phyloP scores from a whole-genome alignment of 2,113 vertebrate species.

The Paramisgurnus dabryanus region DNA sequence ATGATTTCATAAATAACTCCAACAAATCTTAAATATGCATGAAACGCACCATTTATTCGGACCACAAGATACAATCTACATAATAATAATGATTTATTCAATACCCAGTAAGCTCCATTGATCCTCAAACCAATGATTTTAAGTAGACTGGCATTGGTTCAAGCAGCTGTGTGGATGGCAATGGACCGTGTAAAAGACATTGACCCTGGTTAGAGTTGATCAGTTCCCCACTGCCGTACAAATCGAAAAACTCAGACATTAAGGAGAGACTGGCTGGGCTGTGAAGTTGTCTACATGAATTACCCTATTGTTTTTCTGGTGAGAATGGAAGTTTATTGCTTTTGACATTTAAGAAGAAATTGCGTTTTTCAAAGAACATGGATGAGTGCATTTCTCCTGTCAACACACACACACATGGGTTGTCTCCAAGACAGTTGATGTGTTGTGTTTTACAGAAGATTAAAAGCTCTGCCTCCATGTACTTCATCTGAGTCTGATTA shows the following conservation, averaged over 20 bases:
- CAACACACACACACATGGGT: slow-evolving; percentile 7
- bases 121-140: slow-evolving; percentile 45
- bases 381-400: neutral
- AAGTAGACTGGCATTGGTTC: slow-evolving; percentile 34
- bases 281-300: slow-evolving; percentile 6
- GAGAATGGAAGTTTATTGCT: slow-evolving; percentile 16
- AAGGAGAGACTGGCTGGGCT: neutral
- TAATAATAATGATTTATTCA: slow-evolving; percentile 14
- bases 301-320: slow-evolving; percentile 11
- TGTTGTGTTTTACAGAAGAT: neutral
- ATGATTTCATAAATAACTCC: too few species aligned
- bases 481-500: slow-evolving; percentile 33
- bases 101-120: slow-evolving; percentile 44
- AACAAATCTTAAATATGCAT: neutral
- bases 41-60: neutral
- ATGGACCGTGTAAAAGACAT: slow-evolving; percentile 35
- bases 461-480: slow-evolving; percentile 29
- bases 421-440: neutral
- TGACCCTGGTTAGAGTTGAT: slow-evolving; percentile 36
- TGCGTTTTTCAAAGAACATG: neutral
- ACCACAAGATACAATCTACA: slow-evolving; percentile 12
- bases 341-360: slow-evolving; percentile 25
- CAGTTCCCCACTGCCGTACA: slow-evolving; percentile 46
- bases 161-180: slow-evolving; percentile 48
- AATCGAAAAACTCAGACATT: slow-evolving; percentile 32